Conservation (phyloP, 2,797 vertebrate species). For the Hippopotamyrus pictus region DNA sequence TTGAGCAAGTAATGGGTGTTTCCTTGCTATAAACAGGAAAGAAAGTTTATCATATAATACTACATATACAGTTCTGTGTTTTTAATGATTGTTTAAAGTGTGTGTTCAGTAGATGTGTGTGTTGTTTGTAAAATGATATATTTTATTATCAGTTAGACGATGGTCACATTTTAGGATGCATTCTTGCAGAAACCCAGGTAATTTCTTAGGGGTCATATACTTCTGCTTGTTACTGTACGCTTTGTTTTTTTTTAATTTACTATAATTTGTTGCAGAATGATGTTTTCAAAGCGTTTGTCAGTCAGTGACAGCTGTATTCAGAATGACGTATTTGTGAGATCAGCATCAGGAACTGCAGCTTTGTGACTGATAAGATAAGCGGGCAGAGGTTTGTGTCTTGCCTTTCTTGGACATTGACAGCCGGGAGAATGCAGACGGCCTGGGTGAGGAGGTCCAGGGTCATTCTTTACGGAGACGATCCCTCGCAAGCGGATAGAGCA, state of each 20-base stretch:
- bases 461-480: background rate
- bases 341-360: background rate
- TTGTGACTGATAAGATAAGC: background rate
- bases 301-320: background rate
- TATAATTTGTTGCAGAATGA: background rate
- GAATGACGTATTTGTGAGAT: background rate
- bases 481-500: background rate
- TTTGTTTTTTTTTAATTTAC: background rate
- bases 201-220: background rate
- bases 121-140: background rate
- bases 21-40: background rate
- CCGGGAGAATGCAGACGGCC: background rate
- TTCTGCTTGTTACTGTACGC: background rate
- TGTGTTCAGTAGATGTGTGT: background rate
- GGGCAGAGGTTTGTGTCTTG: background rate
- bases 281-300: background rate
- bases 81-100: background rate
- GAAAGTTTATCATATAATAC: background rate
- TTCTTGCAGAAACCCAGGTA: background rate
- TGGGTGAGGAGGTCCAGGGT: background rate
- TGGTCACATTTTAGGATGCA: background rate
- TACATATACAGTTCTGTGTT: background rate
- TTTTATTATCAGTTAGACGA: background rate
- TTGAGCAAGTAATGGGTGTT: background rate
- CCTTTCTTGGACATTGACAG: background rate